These are phyloP conservation scores for Odontomachus brunneus DNA, from an alignment of 1,140 invertebrate species.

Conservation along the genomic window DNA sequence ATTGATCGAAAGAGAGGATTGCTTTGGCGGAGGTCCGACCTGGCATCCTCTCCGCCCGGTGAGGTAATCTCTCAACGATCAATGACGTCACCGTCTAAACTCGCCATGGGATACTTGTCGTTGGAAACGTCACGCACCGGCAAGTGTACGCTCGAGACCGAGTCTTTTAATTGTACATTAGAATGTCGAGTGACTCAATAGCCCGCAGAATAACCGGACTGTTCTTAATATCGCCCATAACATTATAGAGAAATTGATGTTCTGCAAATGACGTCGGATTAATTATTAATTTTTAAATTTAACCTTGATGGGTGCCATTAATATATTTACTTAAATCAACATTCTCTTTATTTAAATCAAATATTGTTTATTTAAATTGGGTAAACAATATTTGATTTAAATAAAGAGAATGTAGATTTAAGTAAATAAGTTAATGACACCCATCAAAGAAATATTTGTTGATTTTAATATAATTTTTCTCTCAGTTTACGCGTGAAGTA, in stretches of 20 bases:
- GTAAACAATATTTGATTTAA: too few relatives aligned
- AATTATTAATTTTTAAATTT: slow-evolving; percentile 9
- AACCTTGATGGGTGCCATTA: too few relatives aligned
- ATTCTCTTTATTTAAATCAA: too few relatives aligned
- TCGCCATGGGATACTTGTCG: slow-evolving; percentile 61
- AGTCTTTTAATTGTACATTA: slow-evolving; percentile 30
- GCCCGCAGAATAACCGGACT: not conserved
- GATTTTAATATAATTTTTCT: too few relatives aligned
- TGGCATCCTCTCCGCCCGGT: slow-evolving; percentile 30
- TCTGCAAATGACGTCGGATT: not conserved
- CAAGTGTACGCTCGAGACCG: slow-evolving; percentile 24
- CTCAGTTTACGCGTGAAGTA: not conserved
- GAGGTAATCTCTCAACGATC: slow-evolving; percentile 74
- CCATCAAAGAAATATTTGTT: too few relatives aligned
- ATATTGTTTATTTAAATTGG: too few relatives aligned
- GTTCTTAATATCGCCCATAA: slow-evolving; percentile 16
- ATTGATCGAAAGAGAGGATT: slow-evolving; percentile 28
- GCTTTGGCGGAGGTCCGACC: slow-evolving; percentile 50
- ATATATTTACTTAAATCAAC: too few relatives aligned
- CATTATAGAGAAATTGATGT: not conserved
- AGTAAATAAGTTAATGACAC: too few relatives aligned
- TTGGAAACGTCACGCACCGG: slow-evolving; percentile 55
- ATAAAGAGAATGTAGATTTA: too few relatives aligned
- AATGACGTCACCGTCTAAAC: slow-evolving; percentile 79
- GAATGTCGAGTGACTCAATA: slow-evolving; percentile 15